Evolutionary conservation across 2,888 invertebrate genomes (phyloP).

Genomic region (Amphipyra berbera): DNA sequence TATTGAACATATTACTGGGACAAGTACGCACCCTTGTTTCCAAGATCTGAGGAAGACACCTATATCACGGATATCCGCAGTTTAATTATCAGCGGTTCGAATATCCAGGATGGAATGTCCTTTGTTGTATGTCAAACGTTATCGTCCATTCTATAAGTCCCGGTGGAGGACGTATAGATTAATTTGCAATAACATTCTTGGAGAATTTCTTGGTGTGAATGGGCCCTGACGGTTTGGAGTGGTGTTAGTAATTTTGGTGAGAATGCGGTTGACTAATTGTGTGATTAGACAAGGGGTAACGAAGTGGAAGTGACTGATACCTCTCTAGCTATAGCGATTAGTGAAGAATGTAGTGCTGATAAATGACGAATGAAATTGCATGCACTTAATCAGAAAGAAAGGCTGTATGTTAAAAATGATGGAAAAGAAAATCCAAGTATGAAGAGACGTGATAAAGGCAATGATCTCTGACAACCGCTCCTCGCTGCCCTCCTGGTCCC

Average conservation of each 20-base stretch:
- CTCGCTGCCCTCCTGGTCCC: too few relatives aligned
- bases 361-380: too few relatives aligned
- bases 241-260: conserved; percentile 38
- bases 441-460: too few relatives aligned
- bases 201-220: conserved; percentile 48
- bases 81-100: conserved; percentile 59
- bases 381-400: too few relatives aligned
- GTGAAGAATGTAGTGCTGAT: too few relatives aligned
- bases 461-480: too few relatives aligned
- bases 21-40: conserved; percentile 18
- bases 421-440: too few relatives aligned
- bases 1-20: conserved; percentile 11
- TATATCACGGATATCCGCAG: conserved; percentile 55
- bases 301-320: conserved; percentile 43
- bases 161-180: conserved; percentile 47
- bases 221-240: conserved; percentile 20
- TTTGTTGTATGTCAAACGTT: conserved; percentile 57
- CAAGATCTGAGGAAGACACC: conserved; percentile 43
- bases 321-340: conserved; percentile 15
- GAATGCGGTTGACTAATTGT: conserved; percentile 49
- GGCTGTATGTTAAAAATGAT: too few relatives aligned
- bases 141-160: conserved; percentile 31
- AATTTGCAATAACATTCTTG: conserved; percentile 61
- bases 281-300: conserved; percentile 41
- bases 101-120: conserved; percentile 49